Evolutionary conservation across 2,888 invertebrate species (phyloP).

Genomic region (Oxytorus armatus): DNA sequence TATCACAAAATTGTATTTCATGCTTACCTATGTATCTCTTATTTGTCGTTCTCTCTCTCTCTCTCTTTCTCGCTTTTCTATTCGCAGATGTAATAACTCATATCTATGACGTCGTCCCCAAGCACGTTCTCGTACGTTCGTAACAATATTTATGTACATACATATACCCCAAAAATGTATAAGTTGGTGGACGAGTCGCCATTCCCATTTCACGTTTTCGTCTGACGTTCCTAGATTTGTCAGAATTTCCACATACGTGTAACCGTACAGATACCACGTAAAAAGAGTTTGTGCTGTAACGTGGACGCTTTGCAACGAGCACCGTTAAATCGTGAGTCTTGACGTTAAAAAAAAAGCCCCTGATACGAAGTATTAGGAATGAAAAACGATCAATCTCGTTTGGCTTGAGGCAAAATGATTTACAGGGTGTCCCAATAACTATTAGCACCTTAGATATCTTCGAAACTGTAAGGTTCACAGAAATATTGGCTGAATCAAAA

Average conservation of each 20-base stretch:
- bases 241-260: constrained; percentile 13
- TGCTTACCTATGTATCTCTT: constrained; percentile 31
- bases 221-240: constrained; percentile 45
- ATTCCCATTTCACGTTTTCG: constrained; percentile 31
- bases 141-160: neutral
- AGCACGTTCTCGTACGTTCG: constrained; percentile 21
- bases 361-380: too few species aligned
- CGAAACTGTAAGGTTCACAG: too few species aligned
- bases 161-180: neutral
- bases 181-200: neutral
- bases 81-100: constrained; percentile 57
- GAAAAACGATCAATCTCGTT: too few species aligned
- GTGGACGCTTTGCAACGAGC: neutral
- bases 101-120: constrained; percentile 41
- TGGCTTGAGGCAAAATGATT: too few species aligned
- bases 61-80: neutral
- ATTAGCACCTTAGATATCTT: too few species aligned
- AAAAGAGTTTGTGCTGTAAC: neutral
- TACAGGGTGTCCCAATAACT: neutral
- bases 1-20: constrained; percentile 37
- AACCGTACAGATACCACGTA: neutral
- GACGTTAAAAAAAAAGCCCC: neutral
- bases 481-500: too few species aligned
- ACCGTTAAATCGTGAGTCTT: neutral
- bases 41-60: too few species aligned